Base-by-base conservation (phyloP, 2,888 invertebrate genomes). In the Rhyacophila evoluta region DNA sequence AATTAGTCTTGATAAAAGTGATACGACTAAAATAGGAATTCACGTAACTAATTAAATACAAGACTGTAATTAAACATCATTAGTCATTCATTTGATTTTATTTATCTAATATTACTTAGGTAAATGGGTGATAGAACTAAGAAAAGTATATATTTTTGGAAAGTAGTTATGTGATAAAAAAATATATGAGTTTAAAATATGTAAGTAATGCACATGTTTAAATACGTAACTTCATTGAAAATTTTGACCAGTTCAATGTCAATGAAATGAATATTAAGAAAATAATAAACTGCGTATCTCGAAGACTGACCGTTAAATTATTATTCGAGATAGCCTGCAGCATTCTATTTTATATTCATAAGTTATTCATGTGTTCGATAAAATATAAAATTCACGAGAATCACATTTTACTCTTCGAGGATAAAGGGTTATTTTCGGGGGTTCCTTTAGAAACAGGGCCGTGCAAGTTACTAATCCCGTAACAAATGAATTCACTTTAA, bases 391-490 rank as follows among this genome's bases (percentile, higher is more conserved):
- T 41, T 55, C 55, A 25, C 55, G 19, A 55, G 55, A 55, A 55
- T 33, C 29, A 33, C 78, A 38, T 69, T 68, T 27, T 25, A 36
- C 71, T 68, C 38, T 72, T 28, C 12, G 19, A 29, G 33, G 71
- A 79, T 76, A 77, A 80, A 76, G 74, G 72, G 15, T 12, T 76
- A 72, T 71, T 74, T 75, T 79, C 19, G 74, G 71, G 80, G 75
- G 80, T 77, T 69, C 74, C 77, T 74, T 71, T 80, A 70, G 71
- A 75, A 77, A 74, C 55, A 67, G 77, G 80, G 77, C 75, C 77
- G 74, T 55, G 41, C 77, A 71, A 28, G 77, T 80, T 80, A 80
- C 80, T 77, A 80, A 80, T 80, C 80, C 80, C 25, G 67, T 28
- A 72, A 80, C 77, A 79, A 75, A 72, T 55, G 78, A 74, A 79